A percentile compares a stretch with the other conserved stretches of the same genome.
phyloP scores from a whole-genome alignment of 2,888 invertebrate genomes.

The Cheilosia vulpina region DNA sequence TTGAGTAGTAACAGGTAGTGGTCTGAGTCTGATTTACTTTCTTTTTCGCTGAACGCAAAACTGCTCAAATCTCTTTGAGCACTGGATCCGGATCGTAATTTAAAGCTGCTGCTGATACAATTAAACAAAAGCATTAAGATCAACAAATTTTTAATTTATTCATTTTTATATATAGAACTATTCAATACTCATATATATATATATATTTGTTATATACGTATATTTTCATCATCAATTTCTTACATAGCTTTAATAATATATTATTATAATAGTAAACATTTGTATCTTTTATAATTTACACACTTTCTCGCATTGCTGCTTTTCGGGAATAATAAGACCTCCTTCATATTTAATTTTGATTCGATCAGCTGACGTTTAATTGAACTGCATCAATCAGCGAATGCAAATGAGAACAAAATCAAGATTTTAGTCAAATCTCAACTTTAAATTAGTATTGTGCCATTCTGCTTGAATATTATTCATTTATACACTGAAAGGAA shows the following conservation, averaged over 20 bases:
- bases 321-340: constrained; percentile 14
- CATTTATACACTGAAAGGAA: constrained; percentile 72
- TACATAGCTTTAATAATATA: constrained; percentile 64
- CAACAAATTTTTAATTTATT: constrained; percentile 75
- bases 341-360: background rate
- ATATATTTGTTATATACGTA: constrained; percentile 28
- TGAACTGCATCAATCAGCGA: constrained; percentile 19
- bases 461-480: constrained; percentile 44
- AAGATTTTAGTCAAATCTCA: constrained; percentile 23
- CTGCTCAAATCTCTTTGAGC: too few species aligned
- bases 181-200: constrained; percentile 49
- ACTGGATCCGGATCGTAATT: too few species aligned
- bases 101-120: background rate
- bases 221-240: constrained; percentile 61
- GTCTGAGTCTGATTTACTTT: too few species aligned
- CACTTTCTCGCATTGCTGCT: constrained; percentile 34
- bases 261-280: constrained; percentile 53
- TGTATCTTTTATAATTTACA: constrained; percentile 62
- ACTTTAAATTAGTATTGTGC: constrained; percentile 47
- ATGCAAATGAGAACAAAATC: constrained; percentile 13
- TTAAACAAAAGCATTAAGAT: constrained; percentile 44
- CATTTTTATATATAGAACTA: constrained; percentile 65
- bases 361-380: constrained; percentile 19
- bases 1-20: too few species aligned
- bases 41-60: too few species aligned